Base-by-base conservation (phyloP, 2,113 vertebrate species). In the Micronycteris hirsuta region DNA sequence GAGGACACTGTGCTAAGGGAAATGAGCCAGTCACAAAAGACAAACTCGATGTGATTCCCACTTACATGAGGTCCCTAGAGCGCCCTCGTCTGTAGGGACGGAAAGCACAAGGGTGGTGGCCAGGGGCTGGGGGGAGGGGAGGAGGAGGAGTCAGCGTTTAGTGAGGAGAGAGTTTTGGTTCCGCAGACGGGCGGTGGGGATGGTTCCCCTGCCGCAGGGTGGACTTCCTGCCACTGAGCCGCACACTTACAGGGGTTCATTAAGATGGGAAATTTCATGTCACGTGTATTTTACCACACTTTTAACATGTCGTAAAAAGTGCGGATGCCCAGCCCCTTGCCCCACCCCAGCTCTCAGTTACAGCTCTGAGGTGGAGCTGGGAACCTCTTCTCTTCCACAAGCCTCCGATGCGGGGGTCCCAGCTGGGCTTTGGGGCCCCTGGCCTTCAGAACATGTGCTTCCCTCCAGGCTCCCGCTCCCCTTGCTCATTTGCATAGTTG, bases 161-260 rank as follows among this genome's bases (percentile, higher is more conserved):
- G 33, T 11, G 47, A 16, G 3, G n/a, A n/a, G n/a, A n/a, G n/a
- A n/a, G n/a, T n/a, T n/a, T n/a, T n/a, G n/a, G 45, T 47, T 47
- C 45, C 11, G 45, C 45, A 38, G 65, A 41, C 0, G 11, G 80
- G 7, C 7, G 26, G 13, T 10, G 38, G 73, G 13, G 15, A 67
- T 15, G 73, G 73, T 2, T 13, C 10, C 17, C 31, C 2, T 11
- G 7, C 7, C 3, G 2, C 5, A 20, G 14, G 38, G 45, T 4
- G 28, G 16, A 17, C 19, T 89, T 67, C 38, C 28, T 24, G 26
- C 45, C 17, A 28, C 2, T 14, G 89, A 47, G 24, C 38, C 6
- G 22, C 8, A 4, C n/a, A 38, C 31, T 85, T 49, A 33, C 28
- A 65, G 19, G 17, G 33, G 26, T 45, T 24, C 56, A 33, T 38